These are phyloP conservation scores for Venusia cambrica DNA, from an alignment of 2,888 invertebrate species.

Conservation along the genomic window DNA sequence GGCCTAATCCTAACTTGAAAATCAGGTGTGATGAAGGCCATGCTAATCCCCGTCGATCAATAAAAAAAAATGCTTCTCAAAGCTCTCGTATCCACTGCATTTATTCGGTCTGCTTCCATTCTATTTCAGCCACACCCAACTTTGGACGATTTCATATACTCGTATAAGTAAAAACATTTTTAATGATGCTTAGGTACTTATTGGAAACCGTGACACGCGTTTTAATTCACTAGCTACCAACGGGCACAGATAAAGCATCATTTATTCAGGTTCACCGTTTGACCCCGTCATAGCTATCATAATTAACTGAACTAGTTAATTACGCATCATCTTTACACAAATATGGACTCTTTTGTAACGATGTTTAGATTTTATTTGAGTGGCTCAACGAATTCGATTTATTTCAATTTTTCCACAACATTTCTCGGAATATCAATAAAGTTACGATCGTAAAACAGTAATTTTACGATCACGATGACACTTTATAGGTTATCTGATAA, in stretches of 20 bases:
- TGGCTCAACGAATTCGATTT: not conserved
- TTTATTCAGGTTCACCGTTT: slow-evolving; percentile 28
- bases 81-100: no score
- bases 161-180: no score
- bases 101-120: no score
- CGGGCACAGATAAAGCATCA: slow-evolving; percentile 33
- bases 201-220: slow-evolving; percentile 51
- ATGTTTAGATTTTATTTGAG: not conserved
- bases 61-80: no score
- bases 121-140: no score
- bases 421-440: slow-evolving; percentile 33
- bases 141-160: no score
- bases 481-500: slow-evolving; percentile 49
- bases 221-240: slow-evolving; percentile 38
- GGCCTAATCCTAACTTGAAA: no score
- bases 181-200: no score
- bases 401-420: slow-evolving; percentile 23
- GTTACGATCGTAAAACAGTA: slow-evolving; percentile 47
- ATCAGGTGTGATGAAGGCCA: no score
- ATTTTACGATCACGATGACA: slow-evolving; percentile 50
- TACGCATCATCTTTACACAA: not conserved
- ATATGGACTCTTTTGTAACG: slow-evolving; percentile 8
- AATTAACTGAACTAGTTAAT: slow-evolving; percentile 14
- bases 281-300: slow-evolving; percentile 16
- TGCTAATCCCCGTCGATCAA: no score